These are phyloP conservation scores for Beroe forskalii DNA, from an alignment of 37 sponge, comb jelly and placozoan genomes.

Conservation along the genomic window DNA sequence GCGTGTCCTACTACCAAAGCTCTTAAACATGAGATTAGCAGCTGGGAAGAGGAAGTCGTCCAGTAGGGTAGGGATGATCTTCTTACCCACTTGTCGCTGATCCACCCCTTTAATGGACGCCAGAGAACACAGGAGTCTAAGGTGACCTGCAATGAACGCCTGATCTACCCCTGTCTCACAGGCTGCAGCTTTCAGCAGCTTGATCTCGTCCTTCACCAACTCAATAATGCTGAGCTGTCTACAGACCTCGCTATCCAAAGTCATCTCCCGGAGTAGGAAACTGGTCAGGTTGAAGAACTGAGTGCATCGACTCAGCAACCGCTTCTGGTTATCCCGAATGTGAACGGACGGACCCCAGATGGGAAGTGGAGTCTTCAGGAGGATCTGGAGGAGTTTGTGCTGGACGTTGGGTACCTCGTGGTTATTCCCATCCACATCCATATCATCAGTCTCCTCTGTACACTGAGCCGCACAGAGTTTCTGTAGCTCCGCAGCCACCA, in stretches of 20 bases:
- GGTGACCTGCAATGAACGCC: conserved; percentile 82
- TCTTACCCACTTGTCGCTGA: conserved; percentile 71
- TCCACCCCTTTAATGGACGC: conserved; percentile 78
- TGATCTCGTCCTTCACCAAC: conserved; percentile 46
- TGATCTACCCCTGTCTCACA: conserved; percentile 62
- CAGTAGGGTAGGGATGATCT: conserved; percentile 70
- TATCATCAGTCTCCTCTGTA: not conserved
- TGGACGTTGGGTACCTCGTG: not conserved
- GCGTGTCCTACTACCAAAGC: conserved; percentile 22
- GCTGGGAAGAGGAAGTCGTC: conserved; percentile 88
- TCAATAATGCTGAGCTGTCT: conserved; percentile 49
- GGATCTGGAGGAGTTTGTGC: conserved; percentile 60
- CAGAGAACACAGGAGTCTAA: conserved; percentile 74
- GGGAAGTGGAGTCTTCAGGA: conserved; percentile 52
- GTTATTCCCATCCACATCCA: not conserved
- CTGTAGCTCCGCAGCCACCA: conserved; percentile 47
- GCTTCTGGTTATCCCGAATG: not conserved
- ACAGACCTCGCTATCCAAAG: conserved; percentile 28
- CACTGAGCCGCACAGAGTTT: conserved; percentile 25
- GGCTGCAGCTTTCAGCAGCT: conserved; percentile 37
- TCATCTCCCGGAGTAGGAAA: conserved; percentile 6
- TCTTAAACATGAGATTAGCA: conserved; percentile 70
- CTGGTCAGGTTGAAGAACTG: conserved; percentile 56
- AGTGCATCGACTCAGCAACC: conserved; percentile 31
- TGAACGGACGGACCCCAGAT: conserved; percentile 54